Conservation (phyloP, 2,888 invertebrate genomes). For the Brenthis daphne region DNA sequence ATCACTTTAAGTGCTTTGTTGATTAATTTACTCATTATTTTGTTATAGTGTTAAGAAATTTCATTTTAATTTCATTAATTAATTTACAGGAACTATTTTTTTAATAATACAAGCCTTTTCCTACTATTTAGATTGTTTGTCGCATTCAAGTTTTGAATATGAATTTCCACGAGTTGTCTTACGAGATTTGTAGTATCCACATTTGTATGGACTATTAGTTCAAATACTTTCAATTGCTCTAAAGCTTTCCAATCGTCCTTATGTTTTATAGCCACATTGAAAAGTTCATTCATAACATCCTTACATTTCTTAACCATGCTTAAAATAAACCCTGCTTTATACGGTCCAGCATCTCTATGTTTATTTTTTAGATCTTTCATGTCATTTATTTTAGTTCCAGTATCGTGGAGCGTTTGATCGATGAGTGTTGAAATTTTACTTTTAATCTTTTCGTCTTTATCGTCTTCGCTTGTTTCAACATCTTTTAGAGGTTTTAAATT, state of each 20-base stretch:
- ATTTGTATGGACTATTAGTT: constrained; percentile 68
- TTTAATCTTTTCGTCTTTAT: constrained; percentile 60
- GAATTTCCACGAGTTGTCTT: constrained; percentile 62
- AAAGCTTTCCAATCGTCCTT: constrained; percentile 66
- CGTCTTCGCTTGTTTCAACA: constrained; percentile 40
- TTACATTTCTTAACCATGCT: constrained; percentile 66
- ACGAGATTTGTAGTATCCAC: constrained; percentile 68
- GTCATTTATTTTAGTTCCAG: constrained; percentile 54
- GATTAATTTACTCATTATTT: too few relatives aligned
- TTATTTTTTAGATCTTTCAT: constrained; percentile 51
- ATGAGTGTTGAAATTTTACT: constrained; percentile 60
- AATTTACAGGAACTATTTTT: constrained; percentile 22
- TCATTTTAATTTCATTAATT: too few relatives aligned
- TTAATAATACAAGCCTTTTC: constrained; percentile 53
- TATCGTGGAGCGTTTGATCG: constrained; percentile 62
- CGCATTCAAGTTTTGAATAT: constrained; percentile 55
- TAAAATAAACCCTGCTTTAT: constrained; percentile 63
- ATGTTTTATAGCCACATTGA: constrained; percentile 68
- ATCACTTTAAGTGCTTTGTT: too few relatives aligned
- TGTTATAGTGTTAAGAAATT: too few relatives aligned
- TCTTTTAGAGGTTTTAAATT: constrained; percentile 21
- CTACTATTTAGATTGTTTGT: constrained; percentile 38
- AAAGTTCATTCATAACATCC: constrained; percentile 64
- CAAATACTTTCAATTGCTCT: constrained; percentile 70
- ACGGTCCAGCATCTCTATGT: constrained; percentile 50